Evolutionary conservation across 2,888 invertebrate species (phyloP).

Genomic region (Hermaeophaga mercurialis): DNA sequence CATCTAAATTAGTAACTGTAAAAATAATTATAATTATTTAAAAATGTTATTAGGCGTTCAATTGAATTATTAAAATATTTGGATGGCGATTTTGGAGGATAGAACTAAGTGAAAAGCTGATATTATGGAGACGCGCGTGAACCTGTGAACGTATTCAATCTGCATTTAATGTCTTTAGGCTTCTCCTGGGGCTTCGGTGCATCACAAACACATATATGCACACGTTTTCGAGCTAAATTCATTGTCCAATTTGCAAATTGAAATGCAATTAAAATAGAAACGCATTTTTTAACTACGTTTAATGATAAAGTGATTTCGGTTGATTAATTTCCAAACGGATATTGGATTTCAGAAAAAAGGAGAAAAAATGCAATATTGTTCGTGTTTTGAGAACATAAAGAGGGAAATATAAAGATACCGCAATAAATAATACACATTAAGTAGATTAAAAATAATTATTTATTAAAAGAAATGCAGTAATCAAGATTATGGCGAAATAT

Average conservation of each 20-base stretch:
- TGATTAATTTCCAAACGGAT: conserved; percentile 26
- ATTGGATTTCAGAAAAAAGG: neutral
- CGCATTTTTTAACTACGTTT: conserved; percentile 30
- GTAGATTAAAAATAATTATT: neutral
- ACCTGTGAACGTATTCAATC: conserved; percentile 35
- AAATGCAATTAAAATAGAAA: conserved; percentile 51
- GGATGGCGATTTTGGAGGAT: too few species aligned
- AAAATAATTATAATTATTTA: too few species aligned
- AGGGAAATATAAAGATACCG: neutral
- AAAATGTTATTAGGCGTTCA: too few species aligned
- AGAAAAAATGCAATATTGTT: neutral
- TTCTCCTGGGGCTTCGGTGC: conserved; percentile 31
- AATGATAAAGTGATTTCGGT: conserved; percentile 36
- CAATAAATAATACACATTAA: conserved; percentile 8
- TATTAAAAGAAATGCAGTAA: too few species aligned
- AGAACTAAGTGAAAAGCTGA: conserved; percentile 20
- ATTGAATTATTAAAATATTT: too few species aligned
- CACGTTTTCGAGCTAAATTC: conserved; percentile 52
- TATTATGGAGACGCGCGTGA: conserved; percentile 28
- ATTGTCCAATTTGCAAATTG: conserved; percentile 55
- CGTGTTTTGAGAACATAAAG: conserved; percentile 4
- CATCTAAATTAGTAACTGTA: too few species aligned
- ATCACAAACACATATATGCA: conserved; percentile 36
- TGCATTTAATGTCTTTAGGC: conserved; percentile 37
- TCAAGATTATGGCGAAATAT: too few species aligned